Evolutionary conservation across 1,140 invertebrate genomes (phyloP).

Genomic region (Venturia canescens): DNA sequence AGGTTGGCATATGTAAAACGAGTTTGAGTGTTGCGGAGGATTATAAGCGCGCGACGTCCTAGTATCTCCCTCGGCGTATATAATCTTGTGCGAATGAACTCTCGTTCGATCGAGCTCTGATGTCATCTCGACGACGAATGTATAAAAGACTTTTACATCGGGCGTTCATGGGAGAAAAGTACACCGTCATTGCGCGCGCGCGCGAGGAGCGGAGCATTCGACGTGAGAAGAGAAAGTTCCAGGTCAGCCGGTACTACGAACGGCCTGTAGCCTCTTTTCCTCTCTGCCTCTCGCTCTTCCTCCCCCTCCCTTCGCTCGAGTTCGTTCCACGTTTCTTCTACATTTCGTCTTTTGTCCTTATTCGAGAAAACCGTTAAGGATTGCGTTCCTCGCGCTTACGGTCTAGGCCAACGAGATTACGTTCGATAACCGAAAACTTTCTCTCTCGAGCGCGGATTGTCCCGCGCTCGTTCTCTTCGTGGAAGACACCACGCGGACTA

Average conservation of each 20-base stretch:
- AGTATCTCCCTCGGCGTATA: not conserved
- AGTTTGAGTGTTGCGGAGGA: no score
- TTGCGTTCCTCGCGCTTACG: conserved; percentile 40
- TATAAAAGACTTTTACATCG: not conserved
- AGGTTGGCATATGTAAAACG: no score
- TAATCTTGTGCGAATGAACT: conserved; percentile 7
- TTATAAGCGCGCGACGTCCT: no score
- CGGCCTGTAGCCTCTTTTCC: no score
- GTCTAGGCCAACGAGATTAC: conserved; percentile 64
- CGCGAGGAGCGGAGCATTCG: not conserved
- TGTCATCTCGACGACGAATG: not conserved
- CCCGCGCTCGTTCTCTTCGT: conserved; percentile 33
- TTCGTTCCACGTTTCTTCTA: conserved; percentile 1
- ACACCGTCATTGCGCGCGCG: conserved; percentile 9
- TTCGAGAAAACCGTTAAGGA: not conserved
- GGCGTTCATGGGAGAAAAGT: conserved; percentile 4
- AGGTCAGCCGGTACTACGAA: not conserved
- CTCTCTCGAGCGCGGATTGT: conserved; percentile 59
- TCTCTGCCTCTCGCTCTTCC: no score
- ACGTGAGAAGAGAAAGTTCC: conserved; percentile 27
- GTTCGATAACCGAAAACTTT: conserved; percentile 70
- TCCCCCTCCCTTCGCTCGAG: not conserved
- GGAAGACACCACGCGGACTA: not conserved
- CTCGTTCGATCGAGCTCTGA: not conserved
- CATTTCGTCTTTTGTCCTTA: conserved; percentile 4